Base-by-base conservation (phyloP, 2,888 invertebrate species). In the Hedychridium roseum region DNA sequence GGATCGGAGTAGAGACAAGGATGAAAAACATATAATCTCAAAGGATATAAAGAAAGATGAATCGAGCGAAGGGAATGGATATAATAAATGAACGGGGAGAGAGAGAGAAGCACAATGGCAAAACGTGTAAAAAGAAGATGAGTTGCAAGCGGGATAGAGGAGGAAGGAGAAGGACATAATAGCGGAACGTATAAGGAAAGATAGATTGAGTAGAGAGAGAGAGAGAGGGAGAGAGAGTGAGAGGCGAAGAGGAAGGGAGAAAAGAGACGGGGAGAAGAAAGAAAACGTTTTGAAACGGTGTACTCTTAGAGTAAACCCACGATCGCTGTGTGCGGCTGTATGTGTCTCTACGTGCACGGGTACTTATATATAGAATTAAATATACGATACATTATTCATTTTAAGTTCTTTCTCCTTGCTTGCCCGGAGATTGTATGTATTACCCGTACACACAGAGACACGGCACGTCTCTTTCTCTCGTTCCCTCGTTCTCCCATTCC, bases 301-400 rank as follows among this genome's bases (percentile, higher is more conserved):
- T 31, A 35, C 34, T 27, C 31, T 41, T 16, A 27, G 27, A 6
- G 14, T 6, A 36, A 4, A 27, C 28, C 30, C 4, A 34, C 23
- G 18, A 15, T 18, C 28, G 9, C 18, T 27, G 40, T 5, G 27
- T n/a, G 36, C 43, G 16, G 30, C 31, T 27, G 14, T 11, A 27
- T 14, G 44, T 31, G 43, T 42, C 52, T 30, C 41, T 36, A 47
- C 30, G 34, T 59, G 53, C 60, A 56, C 58, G 42, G 49, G 43
- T 61, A 64, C 62, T 61, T 61, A 61, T 70, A 69, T 74, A 71
- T 74, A 66, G 68, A 73, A 78, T 78, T 78, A 78, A 76, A 76
- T 78, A 78, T 78, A 78, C 78, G 74, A 78, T 78, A 78, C 78
- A 78, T 78, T 78, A 78, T 78, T 78, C 78, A 78, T 78, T 78